These are phyloP conservation scores for Heptranchias perlo DNA, from an alignment of 2,113 vertebrate species.

Conservation along the genomic window DNA sequence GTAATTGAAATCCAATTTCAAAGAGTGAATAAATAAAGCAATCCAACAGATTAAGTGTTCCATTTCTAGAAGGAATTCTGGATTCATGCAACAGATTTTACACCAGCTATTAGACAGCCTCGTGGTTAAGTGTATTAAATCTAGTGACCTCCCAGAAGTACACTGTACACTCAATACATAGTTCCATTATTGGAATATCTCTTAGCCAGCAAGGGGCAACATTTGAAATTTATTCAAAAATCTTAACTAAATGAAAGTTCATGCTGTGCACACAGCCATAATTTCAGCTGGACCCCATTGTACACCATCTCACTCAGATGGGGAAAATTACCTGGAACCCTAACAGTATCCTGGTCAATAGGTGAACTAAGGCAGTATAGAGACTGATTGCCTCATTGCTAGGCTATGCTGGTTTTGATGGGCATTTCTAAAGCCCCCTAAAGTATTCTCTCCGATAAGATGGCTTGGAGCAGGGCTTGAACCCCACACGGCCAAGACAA, in stretches of 20 bases:
- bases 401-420: slow-evolving; percentile 11
- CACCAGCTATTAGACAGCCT: neutral
- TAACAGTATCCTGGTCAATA: neutral
- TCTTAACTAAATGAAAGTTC: slow-evolving; percentile 24
- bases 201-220: neutral
- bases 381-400: neutral
- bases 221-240: neutral
- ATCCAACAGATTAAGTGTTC: neutral
- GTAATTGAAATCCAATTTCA: slow-evolving; percentile 13
- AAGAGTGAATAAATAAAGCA: neutral
- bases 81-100: neutral
- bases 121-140: neutral
- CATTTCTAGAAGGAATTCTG: neutral
- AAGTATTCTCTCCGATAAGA: neutral
- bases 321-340: slow-evolving; percentile 9
- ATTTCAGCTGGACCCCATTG: neutral
- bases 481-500: neutral
- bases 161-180: neutral
- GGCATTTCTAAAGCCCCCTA: slow-evolving; percentile 1
- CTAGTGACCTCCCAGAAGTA: slow-evolving; percentile 6
- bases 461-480: neutral
- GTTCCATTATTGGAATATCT: neutral
- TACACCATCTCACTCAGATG: neutral
- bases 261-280: neutral
- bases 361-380: neutral